Conservation (phyloP, 2,113 vertebrate species). For the Bolborhynchus lineola region DNA sequence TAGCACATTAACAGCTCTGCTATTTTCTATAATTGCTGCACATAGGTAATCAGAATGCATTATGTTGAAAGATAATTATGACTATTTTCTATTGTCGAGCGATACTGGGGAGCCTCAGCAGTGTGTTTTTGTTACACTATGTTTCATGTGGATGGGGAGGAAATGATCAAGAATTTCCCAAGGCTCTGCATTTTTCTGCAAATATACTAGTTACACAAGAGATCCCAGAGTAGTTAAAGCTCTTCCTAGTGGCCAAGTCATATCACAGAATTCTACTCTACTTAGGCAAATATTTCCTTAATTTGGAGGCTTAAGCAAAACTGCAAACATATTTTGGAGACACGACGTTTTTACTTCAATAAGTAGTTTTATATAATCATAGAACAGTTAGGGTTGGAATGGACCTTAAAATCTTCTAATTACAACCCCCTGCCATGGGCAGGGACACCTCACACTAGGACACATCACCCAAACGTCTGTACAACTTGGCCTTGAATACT, state of each 20-base stretch:
- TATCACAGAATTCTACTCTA: not conserved
- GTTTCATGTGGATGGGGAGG: not conserved
- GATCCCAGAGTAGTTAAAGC: not conserved
- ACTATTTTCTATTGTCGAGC: not conserved
- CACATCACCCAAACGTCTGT: not conserved
- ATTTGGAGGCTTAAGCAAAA: not conserved
- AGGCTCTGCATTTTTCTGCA: not conserved
- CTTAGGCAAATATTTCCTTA: not conserved
- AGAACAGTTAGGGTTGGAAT: not conserved
- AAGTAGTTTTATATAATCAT: not conserved
- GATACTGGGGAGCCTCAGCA: not conserved
- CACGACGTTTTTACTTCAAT: not conserved
- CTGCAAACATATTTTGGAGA: not conserved
- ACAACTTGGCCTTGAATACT: not conserved
- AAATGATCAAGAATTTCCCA: not conserved
- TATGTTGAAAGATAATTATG: conserved; percentile 49
- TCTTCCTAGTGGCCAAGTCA: not conserved
- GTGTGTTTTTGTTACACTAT: not conserved
- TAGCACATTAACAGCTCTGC: conserved; percentile 5
- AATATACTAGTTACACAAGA: not conserved
- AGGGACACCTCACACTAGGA: not conserved
- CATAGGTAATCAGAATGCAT: conserved; percentile 60
- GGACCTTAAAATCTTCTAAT: not conserved
- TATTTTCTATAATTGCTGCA: conserved; percentile 55
- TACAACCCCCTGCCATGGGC: not conserved